Percentiles rank a stretch among this genome's conserved stretches.
phyloP scores from a whole-genome alignment of 2,888 invertebrate genomes.

The Nasonia oneida region DNA sequence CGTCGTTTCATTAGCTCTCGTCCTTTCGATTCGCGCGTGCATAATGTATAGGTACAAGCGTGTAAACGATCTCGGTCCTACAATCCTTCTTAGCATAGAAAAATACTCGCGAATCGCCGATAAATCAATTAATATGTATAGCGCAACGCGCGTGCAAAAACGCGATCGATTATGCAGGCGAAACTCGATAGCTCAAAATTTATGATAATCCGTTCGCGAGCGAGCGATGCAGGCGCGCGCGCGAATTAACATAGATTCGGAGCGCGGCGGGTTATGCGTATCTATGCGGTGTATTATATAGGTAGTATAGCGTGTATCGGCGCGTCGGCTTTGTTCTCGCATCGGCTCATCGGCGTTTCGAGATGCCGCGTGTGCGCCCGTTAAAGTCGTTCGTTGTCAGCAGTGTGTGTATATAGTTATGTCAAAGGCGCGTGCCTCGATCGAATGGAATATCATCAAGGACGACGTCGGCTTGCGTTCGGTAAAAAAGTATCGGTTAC shows the following conservation, averaged over 20 bases:
- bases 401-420: not conserved
- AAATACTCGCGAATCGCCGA: not conserved
- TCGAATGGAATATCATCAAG: not conserved
- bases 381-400: slow-evolving; percentile 68
- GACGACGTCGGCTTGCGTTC: too few species aligned
- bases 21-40: not conserved
- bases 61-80: not conserved
- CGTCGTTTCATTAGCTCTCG: not conserved
- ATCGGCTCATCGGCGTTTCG: slow-evolving; percentile 51
- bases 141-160: not conserved
- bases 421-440: not conserved
- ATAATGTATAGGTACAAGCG: not conserved
- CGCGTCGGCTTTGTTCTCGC: slow-evolving; percentile 32
- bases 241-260: slow-evolving; percentile 50
- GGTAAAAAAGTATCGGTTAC: not conserved
- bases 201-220: slow-evolving; percentile 33
- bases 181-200: slow-evolving; percentile 43
- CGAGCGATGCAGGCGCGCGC: not conserved
- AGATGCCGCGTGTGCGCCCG: slow-evolving; percentile 70
- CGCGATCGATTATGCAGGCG: slow-evolving; percentile 48
- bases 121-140: slow-evolving; percentile 3
- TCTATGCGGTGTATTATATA: not conserved
- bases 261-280: not conserved
- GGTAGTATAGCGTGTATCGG: not conserved
- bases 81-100: not conserved